phyloP scores from a whole-genome alignment of 2,113 vertebrate species.

The Aegotheles bennettii region DNA sequence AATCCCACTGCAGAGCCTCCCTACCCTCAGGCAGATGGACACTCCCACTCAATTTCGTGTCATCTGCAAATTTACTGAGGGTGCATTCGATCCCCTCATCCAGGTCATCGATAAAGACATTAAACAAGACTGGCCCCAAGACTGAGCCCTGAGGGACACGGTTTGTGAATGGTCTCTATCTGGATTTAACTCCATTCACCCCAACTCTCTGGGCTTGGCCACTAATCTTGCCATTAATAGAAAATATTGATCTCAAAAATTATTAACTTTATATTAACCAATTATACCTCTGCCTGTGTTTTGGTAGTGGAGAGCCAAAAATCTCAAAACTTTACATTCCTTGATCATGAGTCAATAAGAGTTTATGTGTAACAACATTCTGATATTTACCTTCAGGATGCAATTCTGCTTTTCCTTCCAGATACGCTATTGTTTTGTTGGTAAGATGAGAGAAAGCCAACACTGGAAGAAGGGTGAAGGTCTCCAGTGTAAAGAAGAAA shows the following conservation, averaged over 20 bases:
- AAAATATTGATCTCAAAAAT: not conserved
- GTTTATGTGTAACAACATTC: not conserved
- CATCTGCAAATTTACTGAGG: too few relatives aligned
- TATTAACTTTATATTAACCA: not conserved
- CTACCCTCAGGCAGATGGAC: too few relatives aligned
- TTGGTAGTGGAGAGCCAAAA: not conserved
- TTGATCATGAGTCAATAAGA: not conserved
- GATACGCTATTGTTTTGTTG: not conserved
- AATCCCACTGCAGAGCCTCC: too few relatives aligned
- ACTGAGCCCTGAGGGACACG: too few relatives aligned
- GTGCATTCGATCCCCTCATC: too few relatives aligned
- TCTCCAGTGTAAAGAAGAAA: not conserved
- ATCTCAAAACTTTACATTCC: not conserved
- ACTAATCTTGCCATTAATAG: fast-evolving
- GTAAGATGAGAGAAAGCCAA: not conserved
- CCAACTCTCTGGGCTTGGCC: too few relatives aligned
- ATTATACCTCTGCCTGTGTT: not conserved
- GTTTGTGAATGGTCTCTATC: too few relatives aligned
- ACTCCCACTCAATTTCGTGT: too few relatives aligned
- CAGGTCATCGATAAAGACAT: too few relatives aligned
- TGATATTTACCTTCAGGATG: not conserved
- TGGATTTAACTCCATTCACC: too few relatives aligned
- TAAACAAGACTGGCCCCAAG: too few relatives aligned
- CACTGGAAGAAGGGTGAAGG: not conserved
- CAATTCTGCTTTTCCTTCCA: not conserved